Evolutionary conservation across 2,113 vertebrate species (phyloP), one percentile per base, ranked within the genome.

Genomic region (Lepidothrix coronata): DNA sequence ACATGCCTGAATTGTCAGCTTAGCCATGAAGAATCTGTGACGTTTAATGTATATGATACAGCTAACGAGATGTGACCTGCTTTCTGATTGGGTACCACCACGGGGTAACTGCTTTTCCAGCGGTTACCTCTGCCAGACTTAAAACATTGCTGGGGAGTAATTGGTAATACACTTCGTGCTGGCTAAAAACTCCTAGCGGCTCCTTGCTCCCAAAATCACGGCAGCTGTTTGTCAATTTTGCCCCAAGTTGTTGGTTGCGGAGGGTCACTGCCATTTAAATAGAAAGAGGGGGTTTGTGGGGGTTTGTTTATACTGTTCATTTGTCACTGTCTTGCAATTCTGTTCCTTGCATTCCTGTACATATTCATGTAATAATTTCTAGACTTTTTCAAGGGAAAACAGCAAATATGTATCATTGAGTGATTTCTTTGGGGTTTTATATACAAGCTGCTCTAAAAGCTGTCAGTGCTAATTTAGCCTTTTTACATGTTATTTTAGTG

Each of bases 61-160:
- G 95, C 95, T 96, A 96, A 95, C 58, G 90, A 97, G 92, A 96
- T 97, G 95, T 97, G 97, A 98, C 97, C 97, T 97, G 97, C 95
- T 98, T 98, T 98, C 96, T 98, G 96, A 97, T 97, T 98, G 97
- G 97, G 87, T 79, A 94, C 81, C 9, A 51, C 94, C 57, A 59
- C 18, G 77, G 95, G 89, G 96, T 93, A 86, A 73, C 88, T 96
- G 95, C 85, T 91, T 88, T 91, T 92, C 96, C 54, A 57, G 28
- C 85, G 13, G 24, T 89, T 87, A 58, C 66, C 72, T 30, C 48
- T 90, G 68, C 74, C 74, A 7, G 82, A 65, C 97, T 93, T 93
- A 71, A 70, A 91, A 90, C 77, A 25, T 62, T 91, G 86, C 94
- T 59, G 30, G 55, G 54, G 81, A 85, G 43, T 78, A 75, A 61